Evolutionary conservation across 1,140 invertebrate genomes (phyloP).

Genomic region (Brachionus asplanchnoidis): DNA sequence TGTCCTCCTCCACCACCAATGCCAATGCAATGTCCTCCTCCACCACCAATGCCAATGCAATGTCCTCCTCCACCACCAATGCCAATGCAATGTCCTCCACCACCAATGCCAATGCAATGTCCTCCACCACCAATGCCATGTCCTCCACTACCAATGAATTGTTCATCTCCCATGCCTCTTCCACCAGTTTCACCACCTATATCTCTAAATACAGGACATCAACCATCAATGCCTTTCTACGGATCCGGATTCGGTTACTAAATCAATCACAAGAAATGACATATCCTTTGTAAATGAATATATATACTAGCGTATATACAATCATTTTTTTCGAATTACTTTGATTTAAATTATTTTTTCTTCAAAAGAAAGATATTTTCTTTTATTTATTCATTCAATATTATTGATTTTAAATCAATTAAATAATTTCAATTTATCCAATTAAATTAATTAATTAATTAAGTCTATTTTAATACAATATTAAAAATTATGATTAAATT

Average conservation of each 20-base stretch:
- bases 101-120: background rate
- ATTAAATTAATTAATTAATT: background rate
- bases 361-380: background rate
- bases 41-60: background rate
- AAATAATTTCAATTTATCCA: background rate
- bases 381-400: background rate
- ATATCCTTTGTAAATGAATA: background rate
- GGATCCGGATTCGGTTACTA: background rate
- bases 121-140: background rate
- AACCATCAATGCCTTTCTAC: background rate
- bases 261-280: background rate
- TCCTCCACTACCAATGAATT: background rate
- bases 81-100: background rate
- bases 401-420: background rate
- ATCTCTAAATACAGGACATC: background rate
- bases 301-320: slow-evolving; percentile 29
- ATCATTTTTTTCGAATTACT: background rate
- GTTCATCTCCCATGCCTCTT: background rate
- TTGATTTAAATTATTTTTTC: background rate
- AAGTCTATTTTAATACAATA: background rate
- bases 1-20: background rate
- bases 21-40: background rate
- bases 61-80: background rate
- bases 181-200: background rate
- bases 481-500: background rate